phyloP scores from a whole-genome alignment of 2,888 invertebrate species.

The Schizaphis graminum region DNA sequence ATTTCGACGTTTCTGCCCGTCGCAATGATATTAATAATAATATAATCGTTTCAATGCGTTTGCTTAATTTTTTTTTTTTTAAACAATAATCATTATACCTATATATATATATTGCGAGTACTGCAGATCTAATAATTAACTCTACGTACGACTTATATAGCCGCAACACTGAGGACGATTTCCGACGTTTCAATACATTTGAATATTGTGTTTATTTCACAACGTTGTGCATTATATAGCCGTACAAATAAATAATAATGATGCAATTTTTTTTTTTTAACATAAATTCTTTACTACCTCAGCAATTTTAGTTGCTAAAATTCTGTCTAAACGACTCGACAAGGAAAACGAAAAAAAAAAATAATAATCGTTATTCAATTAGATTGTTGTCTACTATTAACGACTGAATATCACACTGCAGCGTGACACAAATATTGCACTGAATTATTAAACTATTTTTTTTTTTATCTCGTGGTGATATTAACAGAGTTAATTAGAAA shows the following conservation, averaged over 20 bases:
- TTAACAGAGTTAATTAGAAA: neutral
- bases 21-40: neutral
- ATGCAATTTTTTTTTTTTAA: neutral
- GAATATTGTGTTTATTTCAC: conserved; percentile 2
- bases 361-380: neutral
- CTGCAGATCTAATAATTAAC: neutral
- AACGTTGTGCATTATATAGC: neutral
- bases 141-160: neutral
- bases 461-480: neutral
- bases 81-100: neutral
- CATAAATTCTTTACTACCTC: neutral
- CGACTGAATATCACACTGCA: neutral
- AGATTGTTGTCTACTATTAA: neutral
- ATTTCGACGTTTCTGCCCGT: neutral
- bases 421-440: neutral
- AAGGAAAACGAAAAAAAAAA: neutral
- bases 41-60: neutral
- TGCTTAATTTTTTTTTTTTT: neutral
- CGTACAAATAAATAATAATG: neutral
- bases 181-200: neutral
- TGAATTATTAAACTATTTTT: neutral
- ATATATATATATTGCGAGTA: neutral
- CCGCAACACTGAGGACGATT: neutral
- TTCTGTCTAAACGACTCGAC: neutral
- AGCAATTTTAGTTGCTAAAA: neutral